Evolutionary conservation across 2,797 vertebrate species (phyloP).

Genomic region (Microtus obscurus): DNA sequence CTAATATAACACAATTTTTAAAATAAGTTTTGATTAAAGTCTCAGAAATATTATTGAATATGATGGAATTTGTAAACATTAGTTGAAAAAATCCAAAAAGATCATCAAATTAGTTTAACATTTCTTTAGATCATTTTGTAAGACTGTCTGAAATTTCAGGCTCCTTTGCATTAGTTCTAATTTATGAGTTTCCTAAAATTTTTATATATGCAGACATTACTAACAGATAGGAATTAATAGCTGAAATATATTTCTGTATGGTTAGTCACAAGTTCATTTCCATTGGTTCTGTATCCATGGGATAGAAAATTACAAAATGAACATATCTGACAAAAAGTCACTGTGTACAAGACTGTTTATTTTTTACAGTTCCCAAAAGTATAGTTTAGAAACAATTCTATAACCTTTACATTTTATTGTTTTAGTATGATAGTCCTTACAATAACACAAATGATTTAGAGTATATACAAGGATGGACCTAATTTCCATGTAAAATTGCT

Average conservation of each 20-base stretch:
- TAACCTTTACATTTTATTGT: neutral
- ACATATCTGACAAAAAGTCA: neutral
- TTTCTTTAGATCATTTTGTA: neutral
- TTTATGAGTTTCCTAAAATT: neutral
- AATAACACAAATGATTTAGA: neutral
- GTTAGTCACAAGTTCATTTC: neutral
- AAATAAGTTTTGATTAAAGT: neutral
- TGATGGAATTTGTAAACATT: neutral
- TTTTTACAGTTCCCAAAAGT: neutral
- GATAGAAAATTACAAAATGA: neutral
- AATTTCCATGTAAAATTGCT: neutral
- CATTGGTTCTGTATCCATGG: neutral
- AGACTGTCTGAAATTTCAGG: neutral
- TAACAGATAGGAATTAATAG: neutral
- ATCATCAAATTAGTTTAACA: conserved; percentile 29
- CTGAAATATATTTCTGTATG: neutral
- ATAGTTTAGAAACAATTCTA: neutral
- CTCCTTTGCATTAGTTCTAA: neutral
- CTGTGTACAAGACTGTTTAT: no score
- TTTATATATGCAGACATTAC: neutral
- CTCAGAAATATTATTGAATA: neutral
- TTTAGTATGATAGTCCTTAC: neutral
- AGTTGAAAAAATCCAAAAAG: neutral
- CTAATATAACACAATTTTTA: neutral
- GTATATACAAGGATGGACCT: neutral